phyloP scores from a whole-genome alignment of 2,888 invertebrate genomes.

The Acrocyrtus sp. region DNA sequence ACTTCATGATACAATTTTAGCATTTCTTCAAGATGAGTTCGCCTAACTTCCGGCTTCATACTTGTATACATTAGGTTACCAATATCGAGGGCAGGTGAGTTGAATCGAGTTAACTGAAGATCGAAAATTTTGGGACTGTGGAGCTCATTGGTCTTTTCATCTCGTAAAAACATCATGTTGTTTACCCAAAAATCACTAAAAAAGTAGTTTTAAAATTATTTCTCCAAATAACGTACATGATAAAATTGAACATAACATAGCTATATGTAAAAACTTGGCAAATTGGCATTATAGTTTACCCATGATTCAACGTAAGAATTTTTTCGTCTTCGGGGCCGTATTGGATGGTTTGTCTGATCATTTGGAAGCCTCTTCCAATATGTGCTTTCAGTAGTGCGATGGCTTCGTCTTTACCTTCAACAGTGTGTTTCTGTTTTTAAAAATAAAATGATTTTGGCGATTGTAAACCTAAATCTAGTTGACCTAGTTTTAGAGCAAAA shows the following conservation, averaged over 20 bases:
- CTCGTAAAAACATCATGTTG: slow-evolving; percentile 35
- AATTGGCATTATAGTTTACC: background rate
- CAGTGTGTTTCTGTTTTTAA: background rate
- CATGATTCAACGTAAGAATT: background rate
- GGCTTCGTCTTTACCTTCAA: background rate
- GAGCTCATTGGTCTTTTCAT: slow-evolving; percentile 9
- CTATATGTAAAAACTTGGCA: background rate
- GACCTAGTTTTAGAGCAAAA: background rate
- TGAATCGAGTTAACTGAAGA: slow-evolving; percentile 6
- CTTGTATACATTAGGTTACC: background rate
- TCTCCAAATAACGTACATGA: too few relatives aligned
- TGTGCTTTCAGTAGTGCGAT: background rate
- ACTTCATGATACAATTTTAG: background rate
- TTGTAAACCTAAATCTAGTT: background rate
- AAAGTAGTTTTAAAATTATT: too few relatives aligned
- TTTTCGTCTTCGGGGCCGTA: background rate
- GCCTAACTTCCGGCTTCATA: background rate
- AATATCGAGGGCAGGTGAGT: background rate
- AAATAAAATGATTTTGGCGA: background rate
- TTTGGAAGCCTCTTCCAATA: background rate
- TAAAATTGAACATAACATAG: background rate
- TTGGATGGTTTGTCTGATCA: too few relatives aligned
- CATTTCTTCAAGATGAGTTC: background rate
- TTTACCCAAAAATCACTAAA: slow-evolving; percentile 32
- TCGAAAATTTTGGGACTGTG: background rate